Percentiles rank a stretch among this genome's conserved stretches.
phyloP scores from a whole-genome alignment of 2,888 invertebrate species.

The Apamea epomidion region DNA sequence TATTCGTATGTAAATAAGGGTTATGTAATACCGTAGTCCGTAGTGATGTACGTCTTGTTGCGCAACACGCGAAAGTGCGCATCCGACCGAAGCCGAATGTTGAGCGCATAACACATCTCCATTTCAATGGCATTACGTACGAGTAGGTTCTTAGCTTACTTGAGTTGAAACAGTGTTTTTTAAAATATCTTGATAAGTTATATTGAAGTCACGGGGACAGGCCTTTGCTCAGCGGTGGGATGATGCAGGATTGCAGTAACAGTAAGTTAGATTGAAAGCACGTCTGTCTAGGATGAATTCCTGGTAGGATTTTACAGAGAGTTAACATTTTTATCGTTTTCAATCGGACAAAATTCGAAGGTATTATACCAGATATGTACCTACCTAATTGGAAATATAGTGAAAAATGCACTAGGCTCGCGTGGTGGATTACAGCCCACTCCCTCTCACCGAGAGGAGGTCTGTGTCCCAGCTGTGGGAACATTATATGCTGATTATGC shows the following conservation, averaged over 20 bases:
- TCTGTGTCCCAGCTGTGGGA: too few species aligned
- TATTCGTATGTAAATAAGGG: conserved; percentile 61
- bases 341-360: neutral
- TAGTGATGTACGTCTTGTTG: conserved; percentile 67
- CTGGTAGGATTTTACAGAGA: too few species aligned
- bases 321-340: neutral
- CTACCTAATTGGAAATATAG: neutral
- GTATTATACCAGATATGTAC: neutral
- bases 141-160: conserved; percentile 13
- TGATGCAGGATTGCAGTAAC: neutral
- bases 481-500: too few species aligned
- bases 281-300: neutral
- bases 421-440: too few species aligned
- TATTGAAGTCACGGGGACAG: neutral
- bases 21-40: conserved; percentile 50
- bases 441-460: too few species aligned
- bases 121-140: conserved; percentile 74
- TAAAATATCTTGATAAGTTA: neutral
- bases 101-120: conserved; percentile 71
- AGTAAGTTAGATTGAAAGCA: neutral
- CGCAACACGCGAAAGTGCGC: conserved; percentile 82
- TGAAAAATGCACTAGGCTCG: neutral
- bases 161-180: conserved; percentile 20
- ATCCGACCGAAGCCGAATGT: conserved; percentile 75
- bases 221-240: neutral